phyloP scores from a whole-genome alignment of 1,140 invertebrate species.

The Apis mellifera region Amel_HAv3.1 CM009935.2:9810501-9811000 shows the following conservation, averaged over 20 bases:
- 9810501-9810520: slow-evolving; percentile 86
- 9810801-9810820: slow-evolving; percentile 87
- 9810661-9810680: not conserved
- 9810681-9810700: not conserved
- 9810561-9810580: slow-evolving; percentile 80
- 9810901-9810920: slow-evolving; percentile 78
- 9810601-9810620: slow-evolving; percentile 85
- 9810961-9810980: slow-evolving; percentile 75
- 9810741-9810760: slow-evolving; percentile 87
- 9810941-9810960: slow-evolving; percentile 1
- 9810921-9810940: not conserved
- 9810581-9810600: slow-evolving; percentile 83
- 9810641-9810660: slow-evolving; percentile 75
- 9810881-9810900: slow-evolving; percentile 86
- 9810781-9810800: slow-evolving; percentile 86
- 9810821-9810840: slow-evolving; percentile 86
- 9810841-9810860: slow-evolving; percentile 84
- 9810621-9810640: slow-evolving; percentile 89
- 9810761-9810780: slow-evolving; percentile 86
- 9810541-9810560: slow-evolving; percentile 83
- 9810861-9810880: slow-evolving; percentile 85
- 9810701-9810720: slow-evolving; percentile 76
- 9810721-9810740: slow-evolving; percentile 89
- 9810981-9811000: slow-evolving; percentile 89
- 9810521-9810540: slow-evolving; percentile 85